phyloP scores from a whole-genome alignment of 1,140 invertebrate genomes.

The Zaprionus taronus region DNA sequence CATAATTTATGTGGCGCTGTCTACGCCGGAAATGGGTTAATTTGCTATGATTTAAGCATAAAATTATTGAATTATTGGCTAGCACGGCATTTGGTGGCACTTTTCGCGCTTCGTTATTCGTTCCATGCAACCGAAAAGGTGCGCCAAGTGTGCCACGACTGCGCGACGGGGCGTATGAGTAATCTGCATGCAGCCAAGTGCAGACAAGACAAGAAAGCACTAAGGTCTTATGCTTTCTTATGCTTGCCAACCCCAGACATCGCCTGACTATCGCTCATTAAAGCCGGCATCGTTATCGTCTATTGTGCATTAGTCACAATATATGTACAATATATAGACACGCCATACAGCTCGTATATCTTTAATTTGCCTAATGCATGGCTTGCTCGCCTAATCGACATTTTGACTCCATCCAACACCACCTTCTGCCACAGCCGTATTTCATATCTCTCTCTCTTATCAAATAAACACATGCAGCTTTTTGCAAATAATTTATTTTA shows the following conservation, averaged over 20 bases:
- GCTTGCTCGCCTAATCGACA: not conserved
- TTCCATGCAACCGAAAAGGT: slow-evolving; percentile 32
- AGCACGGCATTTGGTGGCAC: slow-evolving; percentile 60
- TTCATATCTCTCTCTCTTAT: slow-evolving; percentile 22
- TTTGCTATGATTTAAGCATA: slow-evolving; percentile 83
- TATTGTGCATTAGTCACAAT: slow-evolving; percentile 34
- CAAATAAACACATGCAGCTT: slow-evolving; percentile 24
- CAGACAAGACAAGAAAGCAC: slow-evolving; percentile 20
- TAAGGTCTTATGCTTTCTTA: not conserved
- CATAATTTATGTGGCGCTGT: slow-evolving; percentile 82
- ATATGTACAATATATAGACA: not conserved
- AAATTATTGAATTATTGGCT: slow-evolving; percentile 83
- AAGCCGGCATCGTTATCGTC: slow-evolving; percentile 15
- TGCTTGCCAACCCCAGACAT: slow-evolving; percentile 46
- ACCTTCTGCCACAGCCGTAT: not conserved
- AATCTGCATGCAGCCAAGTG: slow-evolving; percentile 64
- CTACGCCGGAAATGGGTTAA: slow-evolving; percentile 81
- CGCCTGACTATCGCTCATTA: slow-evolving; percentile 51
- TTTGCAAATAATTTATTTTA: slow-evolving; percentile 32
- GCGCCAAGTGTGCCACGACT: slow-evolving; percentile 52
- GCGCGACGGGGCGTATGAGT: slow-evolving; percentile 42
- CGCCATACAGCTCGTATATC: slow-evolving; percentile 4
- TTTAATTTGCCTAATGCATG: slow-evolving; percentile 43
- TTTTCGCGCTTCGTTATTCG: slow-evolving; percentile 59
- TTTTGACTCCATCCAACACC: not conserved